These are phyloP conservation scores for Sciurus vulgaris DNA, from an alignment of 2,797 vertebrate species.

Conservation along the genomic window DNA sequence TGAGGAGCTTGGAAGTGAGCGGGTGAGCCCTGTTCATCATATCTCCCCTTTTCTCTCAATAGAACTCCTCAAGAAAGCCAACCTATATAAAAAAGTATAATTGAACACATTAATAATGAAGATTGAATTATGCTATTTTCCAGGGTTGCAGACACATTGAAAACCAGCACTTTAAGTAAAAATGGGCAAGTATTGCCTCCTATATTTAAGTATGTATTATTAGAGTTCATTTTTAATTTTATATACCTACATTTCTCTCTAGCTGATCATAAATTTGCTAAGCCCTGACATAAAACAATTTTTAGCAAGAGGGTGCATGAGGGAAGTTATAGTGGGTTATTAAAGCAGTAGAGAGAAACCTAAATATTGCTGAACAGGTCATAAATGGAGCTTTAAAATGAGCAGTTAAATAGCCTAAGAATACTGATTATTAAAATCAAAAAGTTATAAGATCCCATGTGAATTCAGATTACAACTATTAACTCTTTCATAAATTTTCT, in stretches of 20 bases:
- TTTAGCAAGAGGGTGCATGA: slow-evolving; percentile 66
- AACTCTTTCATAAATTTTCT: slow-evolving; percentile 43
- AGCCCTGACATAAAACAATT: slow-evolving; percentile 71
- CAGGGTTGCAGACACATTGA: slow-evolving; percentile 44
- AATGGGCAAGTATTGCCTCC: slow-evolving; percentile 53
- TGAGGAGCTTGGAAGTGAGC: neutral
- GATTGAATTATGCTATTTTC: slow-evolving; percentile 62
- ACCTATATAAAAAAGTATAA: slow-evolving; percentile 59
- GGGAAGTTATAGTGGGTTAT: slow-evolving; percentile 60
- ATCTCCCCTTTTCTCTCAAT: slow-evolving; percentile 13
- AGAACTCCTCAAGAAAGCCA: slow-evolving; percentile 21
- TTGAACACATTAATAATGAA: slow-evolving; percentile 69
- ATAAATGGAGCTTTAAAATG: slow-evolving; percentile 69
- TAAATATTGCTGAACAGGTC: slow-evolving; percentile 60
- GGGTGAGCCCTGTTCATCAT: neutral
- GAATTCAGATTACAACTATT: slow-evolving; percentile 36
- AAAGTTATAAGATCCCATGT: slow-evolving; percentile 45
- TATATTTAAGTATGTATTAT: slow-evolving; percentile 60
- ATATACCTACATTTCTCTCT: slow-evolving; percentile 47
- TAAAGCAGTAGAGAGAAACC: slow-evolving; percentile 74
- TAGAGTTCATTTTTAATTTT: slow-evolving; percentile 67
- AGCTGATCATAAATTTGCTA: slow-evolving; percentile 72
- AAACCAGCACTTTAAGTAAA: slow-evolving; percentile 72
- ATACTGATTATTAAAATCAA: slow-evolving; percentile 44
- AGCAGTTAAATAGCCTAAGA: neutral